phyloP scores from a whole-genome alignment of 30 jellyfish, hydroid and myxozoan genomes.

The Sanderia malayensis region DNA sequence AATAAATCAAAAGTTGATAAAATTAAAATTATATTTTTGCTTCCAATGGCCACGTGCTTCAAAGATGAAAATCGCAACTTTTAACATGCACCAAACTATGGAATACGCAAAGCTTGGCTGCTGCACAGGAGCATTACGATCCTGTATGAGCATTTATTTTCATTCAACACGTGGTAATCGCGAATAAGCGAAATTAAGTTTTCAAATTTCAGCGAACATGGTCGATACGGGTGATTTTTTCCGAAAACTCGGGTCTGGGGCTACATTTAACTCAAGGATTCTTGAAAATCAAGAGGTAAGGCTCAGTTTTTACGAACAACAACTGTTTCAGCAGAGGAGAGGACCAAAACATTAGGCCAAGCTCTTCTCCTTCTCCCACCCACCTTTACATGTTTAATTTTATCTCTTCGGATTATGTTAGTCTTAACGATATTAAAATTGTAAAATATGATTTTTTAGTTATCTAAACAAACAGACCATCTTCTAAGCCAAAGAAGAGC shows the following conservation, averaged over 20 bases:
- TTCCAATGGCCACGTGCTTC: no score
- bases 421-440: not conserved
- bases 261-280: not conserved
- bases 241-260: slow-evolving; percentile 2
- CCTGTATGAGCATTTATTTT: no score
- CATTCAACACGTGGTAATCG: no score
- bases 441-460: not conserved
- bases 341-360: no score
- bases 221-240: not conserved
- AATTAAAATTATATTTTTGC: no score
- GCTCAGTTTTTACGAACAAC: not conserved
- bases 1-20: no score
- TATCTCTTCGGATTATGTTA: not conserved
- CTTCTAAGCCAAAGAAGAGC: not conserved
- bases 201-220: not conserved
- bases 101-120: no score
- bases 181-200: no score
- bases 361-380: not conserved
- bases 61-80: no score
- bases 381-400: not conserved
- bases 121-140: no score
- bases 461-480: not conserved
- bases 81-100: no score
- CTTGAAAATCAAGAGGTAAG: no score
- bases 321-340: not conserved